Evolutionary conservation across 2,888 invertebrate genomes (phyloP).

Genomic region (Philereme vetulata): DNA sequence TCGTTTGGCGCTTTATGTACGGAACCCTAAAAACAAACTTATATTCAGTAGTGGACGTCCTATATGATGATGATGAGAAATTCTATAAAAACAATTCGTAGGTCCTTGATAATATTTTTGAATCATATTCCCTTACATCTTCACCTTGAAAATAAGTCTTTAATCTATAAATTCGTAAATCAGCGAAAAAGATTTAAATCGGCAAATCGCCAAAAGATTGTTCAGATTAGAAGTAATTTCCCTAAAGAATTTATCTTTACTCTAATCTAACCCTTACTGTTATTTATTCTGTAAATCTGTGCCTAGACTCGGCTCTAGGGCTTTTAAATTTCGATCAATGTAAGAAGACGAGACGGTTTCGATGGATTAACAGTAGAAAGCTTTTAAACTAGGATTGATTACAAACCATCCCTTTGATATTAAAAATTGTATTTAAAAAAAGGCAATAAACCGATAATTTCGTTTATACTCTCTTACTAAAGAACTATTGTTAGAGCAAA

Average conservation of each 20-base stretch:
- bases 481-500: no score
- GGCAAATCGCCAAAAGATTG: constrained; percentile 28
- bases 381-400: constrained; percentile 18
- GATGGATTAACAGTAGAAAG: constrained; percentile 19
- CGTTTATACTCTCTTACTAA: no score
- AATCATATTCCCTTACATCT: not conserved
- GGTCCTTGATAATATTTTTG: not conserved
- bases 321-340: constrained; percentile 23
- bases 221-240: constrained; percentile 36
- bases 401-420: constrained; percentile 15
- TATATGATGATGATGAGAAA: no score
- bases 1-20: no score
- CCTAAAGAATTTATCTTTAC: constrained; percentile 29
- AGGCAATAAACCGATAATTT: no score
- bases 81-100: no score
- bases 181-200: constrained; percentile 20
- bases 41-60: no score
- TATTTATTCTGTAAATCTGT: constrained; percentile 17
- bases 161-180: constrained; percentile 11
- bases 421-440: not conserved
- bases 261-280: constrained; percentile 25
- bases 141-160: not conserved
- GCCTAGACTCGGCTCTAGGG: constrained; percentile 17
- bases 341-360: constrained; percentile 13
- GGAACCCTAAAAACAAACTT: no score